phyloP scores from a whole-genome alignment of 1,140 invertebrate genomes.

The Pantala flavescens region DNA sequence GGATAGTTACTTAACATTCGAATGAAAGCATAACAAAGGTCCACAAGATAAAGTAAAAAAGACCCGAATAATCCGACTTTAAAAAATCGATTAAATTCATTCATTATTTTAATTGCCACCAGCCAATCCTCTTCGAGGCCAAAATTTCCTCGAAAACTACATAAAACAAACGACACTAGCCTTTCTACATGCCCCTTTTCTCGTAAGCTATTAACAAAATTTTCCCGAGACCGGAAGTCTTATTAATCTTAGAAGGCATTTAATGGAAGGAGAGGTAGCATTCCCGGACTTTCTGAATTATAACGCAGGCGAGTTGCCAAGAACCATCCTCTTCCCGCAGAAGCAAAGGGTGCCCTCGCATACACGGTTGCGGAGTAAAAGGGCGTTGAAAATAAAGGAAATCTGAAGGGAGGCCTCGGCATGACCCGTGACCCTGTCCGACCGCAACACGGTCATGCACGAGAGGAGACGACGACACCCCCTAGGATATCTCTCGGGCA shows the following conservation, averaged over 20 bases:
- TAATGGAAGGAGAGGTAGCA: neutral
- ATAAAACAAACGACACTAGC: neutral
- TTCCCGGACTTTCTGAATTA: neutral
- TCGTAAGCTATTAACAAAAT: neutral
- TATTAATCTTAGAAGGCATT: neutral
- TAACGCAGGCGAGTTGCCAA: neutral
- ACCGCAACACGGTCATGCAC: slow-evolving; percentile 6
- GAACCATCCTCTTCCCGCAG: neutral
- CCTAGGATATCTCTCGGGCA: neutral
- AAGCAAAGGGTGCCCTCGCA: neutral
- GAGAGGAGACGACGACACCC: neutral
- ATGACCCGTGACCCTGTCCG: neutral
- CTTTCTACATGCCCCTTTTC: neutral
- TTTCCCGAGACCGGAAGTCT: neutral
- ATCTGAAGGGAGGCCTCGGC: neutral
- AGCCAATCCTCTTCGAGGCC: neutral
- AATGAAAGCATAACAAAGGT: no score
- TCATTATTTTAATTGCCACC: no score
- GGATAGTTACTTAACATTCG: no score
- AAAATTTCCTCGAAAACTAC: neutral
- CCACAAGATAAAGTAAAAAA: no score
- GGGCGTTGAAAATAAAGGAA: neutral
- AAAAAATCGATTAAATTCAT: no score
- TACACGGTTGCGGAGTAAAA: neutral
- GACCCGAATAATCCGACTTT: no score